These are phyloP conservation scores for Sesamia nonagrioides DNA, from an alignment of 1,140 invertebrate species.

Conservation along the genomic window DNA sequence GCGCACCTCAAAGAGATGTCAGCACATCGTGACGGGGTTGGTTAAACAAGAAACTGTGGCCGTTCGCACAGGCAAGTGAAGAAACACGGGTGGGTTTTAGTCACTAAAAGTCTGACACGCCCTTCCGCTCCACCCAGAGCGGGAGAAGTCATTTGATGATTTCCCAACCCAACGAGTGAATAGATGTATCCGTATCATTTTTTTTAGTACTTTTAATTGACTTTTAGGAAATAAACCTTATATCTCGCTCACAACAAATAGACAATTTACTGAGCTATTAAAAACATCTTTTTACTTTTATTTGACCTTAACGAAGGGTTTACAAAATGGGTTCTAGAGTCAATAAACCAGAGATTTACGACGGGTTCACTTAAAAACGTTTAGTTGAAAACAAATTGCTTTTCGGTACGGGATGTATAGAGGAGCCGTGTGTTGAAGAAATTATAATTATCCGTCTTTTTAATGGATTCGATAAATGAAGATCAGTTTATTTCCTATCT, in stretches of 20 bases:
- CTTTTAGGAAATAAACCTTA: neutral
- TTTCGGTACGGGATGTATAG: slow-evolving; percentile 50
- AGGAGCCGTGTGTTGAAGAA: slow-evolving; percentile 3
- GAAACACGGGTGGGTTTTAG: too few species aligned
- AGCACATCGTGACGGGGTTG: too few species aligned
- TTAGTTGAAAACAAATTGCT: slow-evolving; percentile 56
- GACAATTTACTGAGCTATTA: slow-evolving; percentile 29
- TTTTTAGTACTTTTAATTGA: neutral
- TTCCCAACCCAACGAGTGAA: too few species aligned
- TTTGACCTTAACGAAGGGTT: slow-evolving; percentile 54
- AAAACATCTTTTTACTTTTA: slow-evolving; percentile 47
- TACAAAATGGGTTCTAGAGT: slow-evolving; percentile 51
- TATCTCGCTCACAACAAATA: slow-evolving; percentile 19
- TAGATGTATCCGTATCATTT: too few species aligned
- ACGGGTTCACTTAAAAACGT: slow-evolving; percentile 33
- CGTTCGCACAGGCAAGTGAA: too few species aligned
- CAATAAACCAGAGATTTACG: slow-evolving; percentile 63
- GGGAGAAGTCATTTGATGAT: too few species aligned
- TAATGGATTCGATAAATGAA: slow-evolving; percentile 24
- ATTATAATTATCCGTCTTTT: slow-evolving; percentile 35
- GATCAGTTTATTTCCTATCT: slow-evolving; percentile 4
- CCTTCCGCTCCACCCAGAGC: too few species aligned
- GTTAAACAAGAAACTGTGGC: too few species aligned
- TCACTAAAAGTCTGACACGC: too few species aligned
- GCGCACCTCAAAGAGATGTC: too few species aligned